Base-by-base conservation (phyloP, 2,797 vertebrate genomes). In the Pseudopleuronectes americanus region DNA sequence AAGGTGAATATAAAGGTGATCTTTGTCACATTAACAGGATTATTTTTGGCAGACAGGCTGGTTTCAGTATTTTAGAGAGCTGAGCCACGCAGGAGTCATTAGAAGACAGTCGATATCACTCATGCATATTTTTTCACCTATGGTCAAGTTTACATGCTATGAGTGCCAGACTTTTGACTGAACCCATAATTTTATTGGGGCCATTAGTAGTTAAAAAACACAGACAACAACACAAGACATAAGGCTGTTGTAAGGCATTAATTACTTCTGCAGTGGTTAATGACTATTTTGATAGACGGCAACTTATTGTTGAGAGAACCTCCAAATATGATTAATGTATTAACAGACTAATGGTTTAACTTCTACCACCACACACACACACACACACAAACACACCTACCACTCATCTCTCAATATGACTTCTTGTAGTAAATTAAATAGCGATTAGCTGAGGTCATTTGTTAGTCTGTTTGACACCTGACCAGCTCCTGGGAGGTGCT, bases 401-500 rank as follows among this genome's bases (percentile, higher is more conserved):
- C 79, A 77, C 83, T 87, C 70, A 13, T 80, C 87, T 86, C 89
- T 91, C 83, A 51, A 17, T 81, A 71, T 88, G 85, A 84, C 86
- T 83, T 80, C 87, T 76, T 86, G 80, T 85, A 87, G 88, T 92
- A 93, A 95, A 95, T 94, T 92, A 94, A 94, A 93, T 83, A 90
- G 89, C 85, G 86, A 95, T 95, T 94, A 94, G 92, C 81, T 79
- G 72, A 73, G 81, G 88, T 87, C 91, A 92, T 95, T 94, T 93
- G 90, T 94, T 93, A 92, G 87, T 63, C 76, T 57, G 84, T 83
- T 92, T 94, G 93, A 94, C 93, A 92, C 79, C 70, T 71, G 85
- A 85, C 81, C 79, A 77, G 83, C 86, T 93, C 93, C 84, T 76
- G 82, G 76, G 93, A 93, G 91, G 85, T 78, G 76, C 64, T 64